Evolutionary conservation across 2,888 invertebrate species (phyloP).

Genomic region (Amiota communis): DNA sequence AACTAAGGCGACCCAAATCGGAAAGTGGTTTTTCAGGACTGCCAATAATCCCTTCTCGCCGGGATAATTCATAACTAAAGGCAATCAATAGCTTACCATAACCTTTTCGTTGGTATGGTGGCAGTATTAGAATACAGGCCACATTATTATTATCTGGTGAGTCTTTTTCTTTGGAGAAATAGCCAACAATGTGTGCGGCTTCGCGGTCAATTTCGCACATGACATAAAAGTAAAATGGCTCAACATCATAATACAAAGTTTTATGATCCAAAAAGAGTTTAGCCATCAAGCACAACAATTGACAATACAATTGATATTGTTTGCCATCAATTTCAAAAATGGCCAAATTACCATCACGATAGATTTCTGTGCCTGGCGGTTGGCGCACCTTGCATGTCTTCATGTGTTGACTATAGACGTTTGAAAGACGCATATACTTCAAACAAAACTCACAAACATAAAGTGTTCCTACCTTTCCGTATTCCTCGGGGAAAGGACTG

Average conservation of each 20-base stretch:
- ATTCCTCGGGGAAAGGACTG: conserved; percentile 98
- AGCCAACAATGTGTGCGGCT: conserved; percentile 95
- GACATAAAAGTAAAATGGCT: conserved; percentile 97
- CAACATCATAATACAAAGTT: conserved; percentile 97
- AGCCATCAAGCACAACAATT: conserved; percentile 94
- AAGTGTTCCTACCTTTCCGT: conserved; percentile 90
- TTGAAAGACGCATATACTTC: conserved; percentile 95
- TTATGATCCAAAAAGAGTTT: conserved; percentile 98
- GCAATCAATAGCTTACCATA: conserved; percentile 95
- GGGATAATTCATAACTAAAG: conserved; percentile 97
- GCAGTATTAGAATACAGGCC: conserved; percentile 96
- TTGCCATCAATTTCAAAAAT: conserved; percentile 98
- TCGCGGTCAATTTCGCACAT: conserved; percentile 88
- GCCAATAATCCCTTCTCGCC: conserved; percentile 93
- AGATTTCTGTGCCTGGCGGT: conserved; percentile 97
- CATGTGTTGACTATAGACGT: conserved; percentile 89
- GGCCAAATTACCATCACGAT: conserved; percentile 94
- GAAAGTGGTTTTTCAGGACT: conserved; percentile 98
- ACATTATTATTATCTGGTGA: conserved; percentile 95
- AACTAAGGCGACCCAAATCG: conserved; percentile 95
- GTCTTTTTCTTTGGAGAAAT: conserved; percentile 98
- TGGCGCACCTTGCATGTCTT: conserved; percentile 90
- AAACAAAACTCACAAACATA: conserved; percentile 98
- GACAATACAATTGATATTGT: conserved; percentile 96
- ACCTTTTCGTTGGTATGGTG: conserved; percentile 97